Evolutionary conservation across 2,797 vertebrate species (phyloP).

Genomic region (Ptychobarbus kaznakovi): DNA sequence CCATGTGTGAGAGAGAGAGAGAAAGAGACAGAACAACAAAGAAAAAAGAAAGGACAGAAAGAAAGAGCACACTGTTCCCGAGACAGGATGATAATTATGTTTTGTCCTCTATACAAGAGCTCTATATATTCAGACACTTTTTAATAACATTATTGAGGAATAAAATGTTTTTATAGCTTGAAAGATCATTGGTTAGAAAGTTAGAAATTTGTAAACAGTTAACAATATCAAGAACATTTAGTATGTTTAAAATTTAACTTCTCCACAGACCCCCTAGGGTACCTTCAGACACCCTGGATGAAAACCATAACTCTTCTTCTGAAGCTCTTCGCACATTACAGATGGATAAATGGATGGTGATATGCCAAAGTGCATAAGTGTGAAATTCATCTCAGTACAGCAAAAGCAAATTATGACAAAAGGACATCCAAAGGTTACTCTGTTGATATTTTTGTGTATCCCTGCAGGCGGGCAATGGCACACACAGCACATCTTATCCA

Average conservation of each 20-base stretch:
- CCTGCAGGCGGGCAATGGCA: conserved; percentile 29
- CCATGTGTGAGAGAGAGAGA: neutral
- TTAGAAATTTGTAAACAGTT: neutral
- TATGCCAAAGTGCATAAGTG: neutral
- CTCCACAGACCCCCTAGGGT: neutral
- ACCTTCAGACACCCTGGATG: neutral
- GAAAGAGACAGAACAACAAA: neutral
- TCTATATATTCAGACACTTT: neutral
- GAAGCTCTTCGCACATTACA: neutral
- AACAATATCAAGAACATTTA: neutral
- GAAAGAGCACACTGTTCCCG: conserved; percentile 57
- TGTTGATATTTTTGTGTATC: conserved; percentile 37
- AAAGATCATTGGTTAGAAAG: neutral
- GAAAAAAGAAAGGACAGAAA: conserved; percentile 10
- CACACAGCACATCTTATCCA: conserved; percentile 6
- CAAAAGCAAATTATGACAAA: conserved; percentile 60
- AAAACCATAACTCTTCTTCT: neutral
- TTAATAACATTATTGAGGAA: neutral
- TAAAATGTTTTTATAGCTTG: too few species aligned
- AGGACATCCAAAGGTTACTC: conserved; percentile 54
- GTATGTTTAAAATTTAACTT: neutral
- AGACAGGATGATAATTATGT: neutral
- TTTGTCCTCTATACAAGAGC: neutral
- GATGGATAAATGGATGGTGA: neutral
- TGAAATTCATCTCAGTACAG: conserved; percentile 60